phyloP scores from a whole-genome alignment of 2,888 invertebrate species.

The Sisyra terminalis region DNA sequence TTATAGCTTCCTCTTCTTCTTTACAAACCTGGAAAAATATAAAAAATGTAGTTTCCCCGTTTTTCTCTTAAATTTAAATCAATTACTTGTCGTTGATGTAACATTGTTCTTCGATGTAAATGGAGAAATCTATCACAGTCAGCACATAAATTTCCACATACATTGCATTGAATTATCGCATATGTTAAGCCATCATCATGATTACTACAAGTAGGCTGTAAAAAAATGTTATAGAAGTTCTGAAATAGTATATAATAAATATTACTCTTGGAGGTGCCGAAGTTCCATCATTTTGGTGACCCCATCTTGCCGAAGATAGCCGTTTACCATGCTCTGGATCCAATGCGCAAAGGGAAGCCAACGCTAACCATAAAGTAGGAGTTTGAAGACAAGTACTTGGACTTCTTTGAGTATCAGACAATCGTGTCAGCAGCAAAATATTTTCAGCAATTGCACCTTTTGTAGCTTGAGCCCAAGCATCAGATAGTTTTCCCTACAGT shows the following conservation, averaged over 20 bases:
- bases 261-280: conserved; percentile 20
- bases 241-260: neutral
- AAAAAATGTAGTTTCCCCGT: neutral
- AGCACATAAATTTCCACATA: conserved; percentile 83
- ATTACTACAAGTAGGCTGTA: conserved; percentile 76
- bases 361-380: conserved; percentile 79
- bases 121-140: conserved; percentile 95
- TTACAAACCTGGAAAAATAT: conserved; percentile 55
- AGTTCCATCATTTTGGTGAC: conserved; percentile 15
- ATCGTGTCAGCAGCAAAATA: conserved; percentile 64
- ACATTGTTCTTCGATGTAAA: conserved; percentile 70
- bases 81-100: conserved; percentile 63
- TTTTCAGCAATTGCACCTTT: conserved; percentile 79
- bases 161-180: conserved; percentile 82
- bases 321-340: conserved; percentile 81
- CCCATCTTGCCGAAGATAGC: conserved; percentile 41
- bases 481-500: conserved; percentile 65
- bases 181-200: conserved; percentile 91
- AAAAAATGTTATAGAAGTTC: conserved; percentile 1
- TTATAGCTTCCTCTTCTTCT: conserved; percentile 90
- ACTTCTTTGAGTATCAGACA: conserved; percentile 56
- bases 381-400: conserved; percentile 66
- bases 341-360: conserved; percentile 85
- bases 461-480: conserved; percentile 73
- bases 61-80: neutral